Percentiles rank a stretch among this genome's conserved stretches.
Evolutionary conservation across 2,113 vertebrate genomes (phyloP).

Genomic region (Gila orcuttii): DNA sequence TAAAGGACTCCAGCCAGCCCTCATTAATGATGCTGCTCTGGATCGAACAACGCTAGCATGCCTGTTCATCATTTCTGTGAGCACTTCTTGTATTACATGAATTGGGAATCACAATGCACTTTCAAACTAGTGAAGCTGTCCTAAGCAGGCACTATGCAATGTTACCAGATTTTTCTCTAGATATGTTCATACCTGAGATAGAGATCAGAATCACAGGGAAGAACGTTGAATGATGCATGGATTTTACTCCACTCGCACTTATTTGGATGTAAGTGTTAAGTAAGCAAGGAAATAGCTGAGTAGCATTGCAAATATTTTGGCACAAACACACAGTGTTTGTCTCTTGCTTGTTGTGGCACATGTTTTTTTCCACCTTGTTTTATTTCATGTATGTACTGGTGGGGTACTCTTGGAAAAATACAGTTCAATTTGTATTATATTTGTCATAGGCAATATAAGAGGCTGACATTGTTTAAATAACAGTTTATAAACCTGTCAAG

Average conservation of each 20-base stretch:
- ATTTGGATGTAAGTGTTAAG: conserved; percentile 29
- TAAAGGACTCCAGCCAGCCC: conserved; percentile 57
- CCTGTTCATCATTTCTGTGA: not conserved
- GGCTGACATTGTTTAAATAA: conserved; percentile 78
- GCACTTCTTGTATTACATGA: not conserved
- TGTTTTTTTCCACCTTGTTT: conserved; percentile 25
- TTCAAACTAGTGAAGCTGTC: conserved; percentile 1
- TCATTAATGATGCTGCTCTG: conserved; percentile 54
- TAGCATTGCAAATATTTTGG: conserved; percentile 1
- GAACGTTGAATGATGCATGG: conserved; percentile 25
- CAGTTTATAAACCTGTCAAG: conserved; percentile 82
- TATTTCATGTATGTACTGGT: conserved; percentile 39
- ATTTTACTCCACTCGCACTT: conserved; percentile 23
- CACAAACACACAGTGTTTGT: not conserved
- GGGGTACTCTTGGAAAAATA: conserved; percentile 56
- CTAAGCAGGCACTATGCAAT: not conserved
- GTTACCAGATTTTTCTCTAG: conserved; percentile 26
- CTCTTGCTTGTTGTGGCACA: conserved; percentile 47
- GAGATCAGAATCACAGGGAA: conserved; percentile 16
- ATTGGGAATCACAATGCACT: not conserved
- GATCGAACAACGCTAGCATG: not conserved
- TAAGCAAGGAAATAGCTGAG: conserved; percentile 9
- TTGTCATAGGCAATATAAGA: conserved; percentile 75
- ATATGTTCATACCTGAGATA: conserved; percentile 26
- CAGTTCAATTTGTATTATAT: conserved; percentile 73